A percentile compares a stretch with the other conserved stretches of the same genome.
These are phyloP conservation scores for Mimas tiliae DNA, from an alignment of 2,888 invertebrate species.

Conservation along the genomic window DNA sequence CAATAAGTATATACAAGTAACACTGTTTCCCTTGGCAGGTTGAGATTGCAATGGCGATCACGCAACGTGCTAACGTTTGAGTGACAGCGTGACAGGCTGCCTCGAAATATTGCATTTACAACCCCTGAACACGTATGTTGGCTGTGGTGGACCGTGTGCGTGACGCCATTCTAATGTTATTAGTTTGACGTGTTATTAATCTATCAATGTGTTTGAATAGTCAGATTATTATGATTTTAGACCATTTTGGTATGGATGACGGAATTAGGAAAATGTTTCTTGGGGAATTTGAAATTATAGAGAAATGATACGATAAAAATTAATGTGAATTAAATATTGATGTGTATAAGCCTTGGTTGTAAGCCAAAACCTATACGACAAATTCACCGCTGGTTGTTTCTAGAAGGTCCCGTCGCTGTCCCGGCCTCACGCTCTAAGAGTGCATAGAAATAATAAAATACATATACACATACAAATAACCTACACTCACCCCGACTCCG, in stretches of 20 bases:
- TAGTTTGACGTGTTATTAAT: slow-evolving; percentile 17
- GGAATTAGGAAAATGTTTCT: too few species aligned
- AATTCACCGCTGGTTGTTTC: too few species aligned
- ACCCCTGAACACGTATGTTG: slow-evolving; percentile 40
- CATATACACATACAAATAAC: too few species aligned
- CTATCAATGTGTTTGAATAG: slow-evolving; percentile 2
- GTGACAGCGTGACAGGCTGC: slow-evolving; percentile 61
- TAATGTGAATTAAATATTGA: too few species aligned
- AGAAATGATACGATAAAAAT: too few species aligned
- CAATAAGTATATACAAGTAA: slow-evolving; percentile 13
- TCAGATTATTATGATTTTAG: neutral
- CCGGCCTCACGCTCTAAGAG: too few species aligned
- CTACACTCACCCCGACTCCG: too few species aligned
- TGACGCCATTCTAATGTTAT: slow-evolving; percentile 8
- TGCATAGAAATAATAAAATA: too few species aligned
- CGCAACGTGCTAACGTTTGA: slow-evolving; percentile 58
- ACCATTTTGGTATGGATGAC: neutral
- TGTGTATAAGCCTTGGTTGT: too few species aligned
- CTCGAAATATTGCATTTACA: slow-evolving; percentile 59
- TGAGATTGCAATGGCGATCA: slow-evolving; percentile 65
- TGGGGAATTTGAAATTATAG: too few species aligned
- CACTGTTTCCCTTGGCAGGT: slow-evolving; percentile 19
- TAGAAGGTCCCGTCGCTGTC: too few species aligned
- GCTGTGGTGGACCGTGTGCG: slow-evolving; percentile 7
- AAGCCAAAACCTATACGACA: too few species aligned